Percentiles rank a stretch among this genome's conserved stretches.
Evolutionary conservation across 2,888 invertebrate genomes (phyloP).

Genomic region (Lepas anatifera): DNA sequence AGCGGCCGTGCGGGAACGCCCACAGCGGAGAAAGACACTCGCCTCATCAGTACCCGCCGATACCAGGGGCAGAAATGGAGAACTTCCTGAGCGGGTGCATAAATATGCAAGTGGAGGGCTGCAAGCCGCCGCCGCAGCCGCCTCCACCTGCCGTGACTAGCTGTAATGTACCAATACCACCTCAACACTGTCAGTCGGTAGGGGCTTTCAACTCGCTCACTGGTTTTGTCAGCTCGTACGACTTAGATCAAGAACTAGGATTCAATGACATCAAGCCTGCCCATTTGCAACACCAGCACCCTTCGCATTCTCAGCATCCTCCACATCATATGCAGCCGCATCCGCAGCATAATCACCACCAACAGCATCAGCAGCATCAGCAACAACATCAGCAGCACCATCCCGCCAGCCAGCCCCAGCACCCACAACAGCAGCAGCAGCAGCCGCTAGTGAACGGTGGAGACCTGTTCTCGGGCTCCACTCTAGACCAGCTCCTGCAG

Average conservation of each 20-base stretch:
- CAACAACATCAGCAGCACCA: too few species aligned
- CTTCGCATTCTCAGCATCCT: too few species aligned
- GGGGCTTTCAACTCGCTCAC: not conserved
- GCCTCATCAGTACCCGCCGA: not conserved
- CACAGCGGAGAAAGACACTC: not conserved
- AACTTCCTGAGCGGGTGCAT: not conserved
- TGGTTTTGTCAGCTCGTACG: not conserved
- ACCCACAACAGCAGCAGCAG: not conserved
- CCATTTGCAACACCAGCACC: not conserved
- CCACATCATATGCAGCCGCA: too few species aligned
- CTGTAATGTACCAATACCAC: too few species aligned
- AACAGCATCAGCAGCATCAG: too few species aligned
- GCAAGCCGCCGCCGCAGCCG: conserved; percentile 6
- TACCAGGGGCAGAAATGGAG: not conserved
- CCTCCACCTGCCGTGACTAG: not conserved
- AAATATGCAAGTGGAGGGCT: not conserved
- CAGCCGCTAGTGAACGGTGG: not conserved
- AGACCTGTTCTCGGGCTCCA: not conserved
- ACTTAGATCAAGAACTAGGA: not conserved
- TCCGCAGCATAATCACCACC: too few species aligned
- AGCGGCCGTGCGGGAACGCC: not conserved
- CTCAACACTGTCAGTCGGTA: too few species aligned
- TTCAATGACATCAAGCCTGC: not conserved
- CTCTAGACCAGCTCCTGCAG: not conserved
- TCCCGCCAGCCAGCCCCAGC: too few species aligned